These are phyloP conservation scores for Irena cyanogastra DNA, from an alignment of 2,113 vertebrate species.

Conservation along the genomic window DNA sequence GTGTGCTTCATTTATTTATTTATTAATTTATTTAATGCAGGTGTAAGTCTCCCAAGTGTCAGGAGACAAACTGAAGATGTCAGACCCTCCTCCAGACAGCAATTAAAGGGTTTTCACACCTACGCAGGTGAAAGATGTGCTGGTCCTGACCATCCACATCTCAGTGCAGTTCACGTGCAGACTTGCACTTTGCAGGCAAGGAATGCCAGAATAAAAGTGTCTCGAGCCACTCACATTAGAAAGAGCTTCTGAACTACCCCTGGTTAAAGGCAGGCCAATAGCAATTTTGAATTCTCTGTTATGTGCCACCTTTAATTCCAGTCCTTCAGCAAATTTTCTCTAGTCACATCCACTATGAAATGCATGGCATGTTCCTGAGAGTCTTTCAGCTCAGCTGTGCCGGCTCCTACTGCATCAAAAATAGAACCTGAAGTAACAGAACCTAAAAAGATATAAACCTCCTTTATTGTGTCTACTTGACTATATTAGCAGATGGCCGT, in stretches of 20 bases:
- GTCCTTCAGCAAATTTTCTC: not conserved
- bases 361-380: not conserved
- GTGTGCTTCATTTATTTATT: not conserved
- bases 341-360: not conserved
- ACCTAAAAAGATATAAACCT: constrained; percentile 25
- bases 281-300: not conserved
- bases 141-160: not conserved
- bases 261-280: not conserved
- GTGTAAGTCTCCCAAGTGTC: not conserved
- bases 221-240: fast-evolving
- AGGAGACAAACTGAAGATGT: not conserved
- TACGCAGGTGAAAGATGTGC: not conserved
- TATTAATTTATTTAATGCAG: not conserved
- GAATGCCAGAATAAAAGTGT: not conserved
- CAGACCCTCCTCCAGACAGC: not conserved
- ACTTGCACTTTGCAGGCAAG: too few relatives aligned
- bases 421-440: constrained; percentile 7
- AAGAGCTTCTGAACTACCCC: not conserved
- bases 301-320: not conserved
- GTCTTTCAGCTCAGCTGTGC: constrained; percentile 38
- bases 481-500: constrained; percentile 49
- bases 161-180: not conserved
- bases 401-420: not conserved
- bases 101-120: not conserved
- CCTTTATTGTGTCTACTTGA: constrained; percentile 8